Evolutionary conservation across 2,888 invertebrate species (phyloP), one percentile per base, ranked within the genome.

Genomic region (Lamellibrachia satsuma): DNA sequence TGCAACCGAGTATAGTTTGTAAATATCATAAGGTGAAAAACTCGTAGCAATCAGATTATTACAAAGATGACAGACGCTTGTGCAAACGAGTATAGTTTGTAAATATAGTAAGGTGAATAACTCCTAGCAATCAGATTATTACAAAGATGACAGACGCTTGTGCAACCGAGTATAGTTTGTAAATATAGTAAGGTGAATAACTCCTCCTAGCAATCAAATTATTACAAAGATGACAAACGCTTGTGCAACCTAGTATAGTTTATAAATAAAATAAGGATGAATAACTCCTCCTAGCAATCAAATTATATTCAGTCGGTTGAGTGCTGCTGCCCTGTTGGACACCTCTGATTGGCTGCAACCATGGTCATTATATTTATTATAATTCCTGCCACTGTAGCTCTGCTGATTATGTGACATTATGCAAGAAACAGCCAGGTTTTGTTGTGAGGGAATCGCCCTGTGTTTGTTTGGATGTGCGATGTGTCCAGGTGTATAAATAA

Each of bases 81-180:
- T 22, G 75, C 75, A n/a, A 75, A 1, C 22, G 75, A 75, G 22
- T 75, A 75, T 75, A 75, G 75, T 75, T 75, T 75, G 75, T 75
- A 75, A 75, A 75, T 75, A 75, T 22, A 75, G 75, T 75, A n/a
- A 75, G 75, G n/a, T 75, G 75, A 75, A 75, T 75, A 75, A 75
- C 75, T 75, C 75, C 6, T 75, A 4, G 75, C 75, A 75, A 75
- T 39, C 39, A 39, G 0, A 39, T 39, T 39, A 39, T 39, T 39
- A 39, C 39, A 39, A 0, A 39, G 3, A 6, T 6, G 75, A 75
- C 75, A 75, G 75, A 15, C 22, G 22, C 75, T 75, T 39, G 22
- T 22, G 75, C 75, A 75, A 75, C 11, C 22, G n/a, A 75, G 22
- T 75, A 75, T 75, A 75, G 75, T 75, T 75, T 75, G n/a, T 75